phyloP scores from a whole-genome alignment of 2,113 vertebrate genomes.

The Pundamilia nyererei region DNA sequence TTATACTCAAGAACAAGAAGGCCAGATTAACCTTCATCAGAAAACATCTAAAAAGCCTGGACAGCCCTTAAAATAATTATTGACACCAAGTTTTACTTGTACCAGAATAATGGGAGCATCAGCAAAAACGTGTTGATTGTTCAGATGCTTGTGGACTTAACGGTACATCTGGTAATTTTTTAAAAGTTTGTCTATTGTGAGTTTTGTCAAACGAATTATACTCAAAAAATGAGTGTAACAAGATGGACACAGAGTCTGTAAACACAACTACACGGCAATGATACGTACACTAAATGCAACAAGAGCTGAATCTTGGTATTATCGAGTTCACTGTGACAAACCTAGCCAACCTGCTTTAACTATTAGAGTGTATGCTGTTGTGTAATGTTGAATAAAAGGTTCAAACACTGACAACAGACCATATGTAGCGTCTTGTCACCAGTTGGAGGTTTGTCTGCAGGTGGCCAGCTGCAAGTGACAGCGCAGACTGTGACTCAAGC shows the following conservation, averaged over 20 bases:
- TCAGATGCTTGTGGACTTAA: background rate
- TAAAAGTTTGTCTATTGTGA: background rate
- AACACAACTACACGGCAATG: background rate
- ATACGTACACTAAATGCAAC: background rate
- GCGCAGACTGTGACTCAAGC: conserved; percentile 26
- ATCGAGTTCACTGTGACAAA: background rate
- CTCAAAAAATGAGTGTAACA: background rate
- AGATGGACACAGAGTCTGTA: background rate
- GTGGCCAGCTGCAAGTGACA: conserved; percentile 32
- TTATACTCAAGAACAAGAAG: background rate
- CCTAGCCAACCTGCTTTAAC: background rate
- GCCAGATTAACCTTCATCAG: background rate
- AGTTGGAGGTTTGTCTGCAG: conserved; percentile 19
- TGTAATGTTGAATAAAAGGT: background rate
- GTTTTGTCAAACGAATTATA: background rate
- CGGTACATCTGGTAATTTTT: background rate
- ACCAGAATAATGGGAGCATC: background rate
- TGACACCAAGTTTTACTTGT: background rate
- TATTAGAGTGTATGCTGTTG: background rate
- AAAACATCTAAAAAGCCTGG: background rate
- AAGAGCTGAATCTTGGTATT: background rate
- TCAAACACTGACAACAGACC: background rate
- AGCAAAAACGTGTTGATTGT: background rate
- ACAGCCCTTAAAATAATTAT: background rate
- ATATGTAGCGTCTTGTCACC: conserved; percentile 16